These are phyloP conservation scores for Homalodisca vitripennis DNA, from an alignment of 1,140 invertebrate genomes.

Conservation along the genomic window DNA sequence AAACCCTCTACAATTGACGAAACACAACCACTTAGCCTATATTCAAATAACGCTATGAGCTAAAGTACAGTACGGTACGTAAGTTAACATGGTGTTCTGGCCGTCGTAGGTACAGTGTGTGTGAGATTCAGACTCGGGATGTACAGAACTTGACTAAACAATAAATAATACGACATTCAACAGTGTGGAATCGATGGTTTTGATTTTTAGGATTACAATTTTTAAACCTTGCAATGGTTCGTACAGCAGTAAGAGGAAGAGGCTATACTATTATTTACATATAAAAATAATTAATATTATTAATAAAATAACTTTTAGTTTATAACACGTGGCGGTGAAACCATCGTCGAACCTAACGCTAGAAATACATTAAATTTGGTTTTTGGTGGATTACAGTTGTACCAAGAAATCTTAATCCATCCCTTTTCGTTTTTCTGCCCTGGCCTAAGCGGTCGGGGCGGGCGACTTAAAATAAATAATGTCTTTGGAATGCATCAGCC, in stretches of 20 bases:
- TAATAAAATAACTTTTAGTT: conserved; percentile 32
- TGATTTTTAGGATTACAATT: conserved; percentile 17
- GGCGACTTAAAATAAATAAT: conserved; percentile 1
- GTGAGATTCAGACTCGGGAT: conserved; percentile 2
- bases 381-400: conserved; percentile 27
- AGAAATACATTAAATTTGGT: conserved; percentile 29
- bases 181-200: not conserved
- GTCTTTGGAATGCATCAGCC: conserved; percentile 29
- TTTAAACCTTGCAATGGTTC: conserved; percentile 1
- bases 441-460: not conserved
- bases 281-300: conserved; percentile 32
- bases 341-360: conserved; percentile 14
- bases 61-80: not conserved
- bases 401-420: conserved; percentile 29
- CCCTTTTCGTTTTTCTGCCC: conserved; percentile 9
- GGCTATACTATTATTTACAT: conserved; percentile 29
- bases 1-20: too few relatives aligned
- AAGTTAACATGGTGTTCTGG: conserved; percentile 21
- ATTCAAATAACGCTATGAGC: conserved; percentile 2
- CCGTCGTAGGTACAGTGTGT: not conserved
- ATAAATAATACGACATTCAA: not conserved
- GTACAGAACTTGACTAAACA: too few relatives aligned
- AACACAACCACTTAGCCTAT: not conserved
- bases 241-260: conserved; percentile 25
- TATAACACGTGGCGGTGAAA: conserved; percentile 13